Evolutionary conservation across 2,888 invertebrate species (phyloP).

Genomic region (Monoplex corrugatus): DNA sequence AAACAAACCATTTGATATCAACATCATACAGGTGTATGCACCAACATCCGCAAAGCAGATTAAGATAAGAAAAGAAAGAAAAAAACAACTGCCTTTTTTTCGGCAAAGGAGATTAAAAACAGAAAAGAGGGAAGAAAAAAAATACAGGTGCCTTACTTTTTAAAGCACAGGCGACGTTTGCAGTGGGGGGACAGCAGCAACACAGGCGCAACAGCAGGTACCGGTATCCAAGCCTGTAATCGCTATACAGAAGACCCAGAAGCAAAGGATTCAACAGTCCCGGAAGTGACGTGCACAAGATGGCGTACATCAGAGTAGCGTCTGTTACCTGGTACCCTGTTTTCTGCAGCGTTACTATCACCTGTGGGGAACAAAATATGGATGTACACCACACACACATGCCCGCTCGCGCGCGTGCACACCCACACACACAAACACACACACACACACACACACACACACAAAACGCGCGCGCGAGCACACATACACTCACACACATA

Average conservation of each 20-base stretch:
- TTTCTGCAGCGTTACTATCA: conserved; percentile 68
- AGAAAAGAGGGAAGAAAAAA: no score
- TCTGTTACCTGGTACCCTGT: conserved; percentile 64
- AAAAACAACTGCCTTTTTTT: no score
- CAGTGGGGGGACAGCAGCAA: conserved; percentile 41
- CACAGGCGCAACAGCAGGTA: conserved; percentile 54
- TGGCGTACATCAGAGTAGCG: conserved; percentile 72
- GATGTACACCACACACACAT: neutral
- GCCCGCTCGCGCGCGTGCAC: neutral
- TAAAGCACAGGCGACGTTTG: neutral
- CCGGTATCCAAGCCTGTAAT: conserved; percentile 73
- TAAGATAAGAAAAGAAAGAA: no score
- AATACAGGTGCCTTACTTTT: neutral
- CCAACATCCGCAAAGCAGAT: neutral
- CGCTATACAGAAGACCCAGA: conserved; percentile 69
- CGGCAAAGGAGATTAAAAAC: no score
- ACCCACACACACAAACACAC: neutral
- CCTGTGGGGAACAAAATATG: conserved; percentile 56
- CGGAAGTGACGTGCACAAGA: conserved; percentile 73
- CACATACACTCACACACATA: neutral
- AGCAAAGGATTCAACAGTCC: conserved; percentile 75
- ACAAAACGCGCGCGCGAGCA: neutral
- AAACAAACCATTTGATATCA: no score
- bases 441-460: neutral
- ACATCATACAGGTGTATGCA: neutral